Conservation (phyloP, 2,888 invertebrate species). For the Neoscelio sp. region DNA sequence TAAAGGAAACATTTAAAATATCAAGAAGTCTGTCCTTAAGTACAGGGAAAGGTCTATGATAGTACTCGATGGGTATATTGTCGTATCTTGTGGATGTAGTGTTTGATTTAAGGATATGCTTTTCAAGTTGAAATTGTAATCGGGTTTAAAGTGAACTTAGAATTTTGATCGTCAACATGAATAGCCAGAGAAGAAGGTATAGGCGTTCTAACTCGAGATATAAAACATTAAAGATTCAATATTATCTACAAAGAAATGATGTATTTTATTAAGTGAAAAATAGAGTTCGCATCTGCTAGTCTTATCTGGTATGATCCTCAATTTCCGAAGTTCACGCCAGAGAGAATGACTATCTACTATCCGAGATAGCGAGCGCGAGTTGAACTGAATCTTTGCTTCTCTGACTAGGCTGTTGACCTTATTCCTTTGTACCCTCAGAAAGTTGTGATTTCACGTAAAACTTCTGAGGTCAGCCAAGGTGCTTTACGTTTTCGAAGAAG, state of each 20-base stretch:
- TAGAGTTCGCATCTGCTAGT: neutral
- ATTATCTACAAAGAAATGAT: neutral
- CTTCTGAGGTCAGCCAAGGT: neutral
- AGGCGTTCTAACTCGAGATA: neutral
- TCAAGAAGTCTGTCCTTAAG: no score
- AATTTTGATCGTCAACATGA: neutral
- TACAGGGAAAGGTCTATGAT: no score
- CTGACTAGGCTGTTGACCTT: neutral
- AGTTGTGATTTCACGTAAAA: neutral
- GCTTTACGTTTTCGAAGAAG: neutral
- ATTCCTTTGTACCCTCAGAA: neutral
- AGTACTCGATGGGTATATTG: neutral
- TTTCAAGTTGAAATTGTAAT: neutral
- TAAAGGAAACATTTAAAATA: no score
- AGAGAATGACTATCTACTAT: neutral
- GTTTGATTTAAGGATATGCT: neutral
- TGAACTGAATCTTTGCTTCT: neutral
- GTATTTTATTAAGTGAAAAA: neutral
- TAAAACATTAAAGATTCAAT: neutral
- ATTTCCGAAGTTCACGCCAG: neutral
- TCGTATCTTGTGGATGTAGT: neutral
- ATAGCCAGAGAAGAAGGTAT: no score
- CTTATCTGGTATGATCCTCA: neutral
- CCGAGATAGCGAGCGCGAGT: neutral
- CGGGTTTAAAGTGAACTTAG: neutral